Conservation (phyloP, 2,797 vertebrate genomes). For the Geotrypetes seraphini region DNA sequence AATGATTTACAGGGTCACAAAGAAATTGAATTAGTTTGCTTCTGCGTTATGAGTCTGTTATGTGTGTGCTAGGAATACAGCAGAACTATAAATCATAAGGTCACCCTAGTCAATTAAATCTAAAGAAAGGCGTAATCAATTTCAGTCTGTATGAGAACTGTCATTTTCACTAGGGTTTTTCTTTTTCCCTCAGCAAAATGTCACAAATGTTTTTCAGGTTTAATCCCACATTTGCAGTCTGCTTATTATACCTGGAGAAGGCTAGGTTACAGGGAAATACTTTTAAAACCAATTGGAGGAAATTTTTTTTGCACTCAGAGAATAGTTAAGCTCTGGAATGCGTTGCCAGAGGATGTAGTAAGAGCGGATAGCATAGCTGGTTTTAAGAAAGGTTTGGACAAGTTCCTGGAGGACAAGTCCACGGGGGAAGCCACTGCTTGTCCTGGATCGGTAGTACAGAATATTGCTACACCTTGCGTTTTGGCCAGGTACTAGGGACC, state of each 20-base stretch:
- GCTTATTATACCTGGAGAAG: too few relatives aligned
- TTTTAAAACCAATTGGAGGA: too few relatives aligned
- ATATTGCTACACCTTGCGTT: too few relatives aligned
- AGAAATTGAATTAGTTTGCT: conserved; percentile 23
- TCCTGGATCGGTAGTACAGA: too few relatives aligned
- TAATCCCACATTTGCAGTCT: conserved; percentile 32
- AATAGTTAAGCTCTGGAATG: too few relatives aligned
- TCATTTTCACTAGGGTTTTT: conserved; percentile 17
- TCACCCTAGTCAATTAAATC: conserved; percentile 22
- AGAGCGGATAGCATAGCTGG: too few relatives aligned
- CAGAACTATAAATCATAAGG: conserved; percentile 23
- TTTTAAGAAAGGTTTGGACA: too few relatives aligned
- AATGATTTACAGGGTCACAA: conserved; percentile 29
- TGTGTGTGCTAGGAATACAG: conserved; percentile 6
- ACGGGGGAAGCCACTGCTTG: too few relatives aligned
- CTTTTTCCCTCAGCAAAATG: conserved; percentile 8
- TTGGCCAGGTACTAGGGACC: too few relatives aligned
- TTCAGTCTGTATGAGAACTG: conserved; percentile 13
- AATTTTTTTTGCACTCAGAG: too few relatives aligned
- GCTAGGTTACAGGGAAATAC: conserved; percentile 24
- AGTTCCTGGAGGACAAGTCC: too few relatives aligned
- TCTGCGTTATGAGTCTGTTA: conserved; percentile 14
- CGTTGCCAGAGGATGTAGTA: too few relatives aligned
- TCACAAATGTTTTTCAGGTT: conserved; percentile 18
- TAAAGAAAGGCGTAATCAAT: conserved; percentile 19